Percentiles rank a stretch among this genome's conserved stretches.
Conservation (phyloP, 2,113 vertebrate species). For the Nycticryphes semicollaris region DNA sequence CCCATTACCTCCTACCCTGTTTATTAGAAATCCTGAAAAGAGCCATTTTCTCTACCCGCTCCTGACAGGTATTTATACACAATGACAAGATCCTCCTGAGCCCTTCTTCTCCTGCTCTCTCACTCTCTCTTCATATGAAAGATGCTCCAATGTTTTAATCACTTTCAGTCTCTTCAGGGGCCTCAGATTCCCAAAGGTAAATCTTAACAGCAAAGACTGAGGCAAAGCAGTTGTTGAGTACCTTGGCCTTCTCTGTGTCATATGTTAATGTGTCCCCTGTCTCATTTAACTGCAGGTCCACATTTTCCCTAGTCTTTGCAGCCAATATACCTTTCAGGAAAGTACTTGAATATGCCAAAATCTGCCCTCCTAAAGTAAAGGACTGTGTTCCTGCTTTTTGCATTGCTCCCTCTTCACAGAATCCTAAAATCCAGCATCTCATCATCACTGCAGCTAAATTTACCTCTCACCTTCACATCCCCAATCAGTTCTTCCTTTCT, state of each 20-base stretch:
- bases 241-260: not conserved
- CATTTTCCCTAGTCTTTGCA: not conserved
- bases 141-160: not conserved
- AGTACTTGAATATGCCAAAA: not conserved
- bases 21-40: not conserved
- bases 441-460: not conserved
- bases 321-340: not conserved
- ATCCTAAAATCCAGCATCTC: not conserved
- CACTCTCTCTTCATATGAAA: not conserved
- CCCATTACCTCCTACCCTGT: not conserved
- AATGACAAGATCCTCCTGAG: rapidly evolving
- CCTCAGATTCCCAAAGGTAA: not conserved
- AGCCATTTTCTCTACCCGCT: rapidly evolving
- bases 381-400: not conserved
- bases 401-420: not conserved
- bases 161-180: not conserved
- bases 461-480: not conserved
- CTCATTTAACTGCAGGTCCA: not conserved
- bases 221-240: not conserved
- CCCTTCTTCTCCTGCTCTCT: not conserved
- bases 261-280: not conserved
- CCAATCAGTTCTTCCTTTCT: not conserved
- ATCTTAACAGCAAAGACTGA: not conserved
- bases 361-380: not conserved
- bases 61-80: not conserved